Percentiles rank a stretch among this genome's conserved stretches.
These are phyloP conservation scores for Myopa testacea DNA, from an alignment of 2,888 invertebrate genomes.

Conservation along the genomic window DNA sequence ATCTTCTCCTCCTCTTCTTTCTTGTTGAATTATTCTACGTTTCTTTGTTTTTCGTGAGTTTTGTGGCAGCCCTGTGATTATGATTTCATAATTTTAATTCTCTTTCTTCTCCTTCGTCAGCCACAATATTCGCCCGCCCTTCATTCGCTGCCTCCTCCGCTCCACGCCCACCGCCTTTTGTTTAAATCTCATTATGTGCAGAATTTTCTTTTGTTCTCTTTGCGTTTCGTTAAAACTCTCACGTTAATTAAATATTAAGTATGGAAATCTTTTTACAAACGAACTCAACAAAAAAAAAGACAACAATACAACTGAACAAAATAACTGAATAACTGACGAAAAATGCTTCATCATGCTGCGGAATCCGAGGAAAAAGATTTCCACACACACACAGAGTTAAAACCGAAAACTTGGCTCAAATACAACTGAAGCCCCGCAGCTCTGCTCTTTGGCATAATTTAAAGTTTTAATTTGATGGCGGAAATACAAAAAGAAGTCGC, in stretches of 20 bases:
- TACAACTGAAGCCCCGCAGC: background rate
- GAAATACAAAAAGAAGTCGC: background rate
- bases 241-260: constrained; percentile 14
- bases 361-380: background rate
- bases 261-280: constrained; percentile 14
- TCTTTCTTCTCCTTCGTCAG: background rate
- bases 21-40: background rate
- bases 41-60: background rate
- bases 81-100: constrained; percentile 3
- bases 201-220: constrained; percentile 8
- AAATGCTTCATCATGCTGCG: background rate
- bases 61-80: background rate
- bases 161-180: background rate
- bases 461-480: background rate
- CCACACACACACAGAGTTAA: background rate
- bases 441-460: background rate
- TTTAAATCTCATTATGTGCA: background rate
- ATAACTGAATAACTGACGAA: background rate
- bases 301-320: no score
- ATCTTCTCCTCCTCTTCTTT: background rate
- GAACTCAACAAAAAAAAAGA: background rate
- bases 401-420: no score
- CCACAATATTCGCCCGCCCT: background rate
- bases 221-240: background rate
- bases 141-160: background rate